Base-by-base conservation (phyloP, 2,113 vertebrate genomes). In the Pitta sordida region DNA sequence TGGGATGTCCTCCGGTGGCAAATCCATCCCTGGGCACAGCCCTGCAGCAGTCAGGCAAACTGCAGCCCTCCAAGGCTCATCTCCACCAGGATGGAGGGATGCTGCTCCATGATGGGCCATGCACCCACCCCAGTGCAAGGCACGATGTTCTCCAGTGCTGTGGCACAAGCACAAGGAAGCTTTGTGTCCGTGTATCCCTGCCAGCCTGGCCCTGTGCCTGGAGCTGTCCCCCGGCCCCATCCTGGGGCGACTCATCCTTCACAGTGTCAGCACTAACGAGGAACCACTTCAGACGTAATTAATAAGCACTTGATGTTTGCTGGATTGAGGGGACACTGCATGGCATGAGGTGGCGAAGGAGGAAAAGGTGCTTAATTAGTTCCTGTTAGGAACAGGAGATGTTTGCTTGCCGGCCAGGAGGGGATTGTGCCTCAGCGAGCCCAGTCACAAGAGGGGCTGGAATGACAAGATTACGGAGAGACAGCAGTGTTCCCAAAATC, bases 251-350 rank as follows among this genome's bases (percentile, higher is more conserved):
- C 58, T 84, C 26, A 37, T 91, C 81, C 88, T 84, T 71, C 4
- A 1, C 1, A 0, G 60, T 11, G 1, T 92, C 77, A 75, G 83
- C 62, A 29, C 77, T 95, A 94, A 96, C 0, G 24, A 95, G 92
- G 81, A 93, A 46, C 74, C 70, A 94, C 94, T 95, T 95, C 86
- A 93, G 53, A 30, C 0, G 0, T 95, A 96, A 96, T 96, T 96
- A 96, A 94, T 94, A 85, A 95, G 88, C 94, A 89, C 92, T 94
- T 92, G 74, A 89, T 87, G 69, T 3, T 93, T 87, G 93, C 86
- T 93, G 22, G 83, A 68, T 86, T 0, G 37, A 94, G 78, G 92
- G 95, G 95, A 94, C 86, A 93, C 90, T 91, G 90, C 0, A 1
- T 88, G 89, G 74, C 2, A 9, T 92, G 89, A 95, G 83, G 65